These are phyloP conservation scores for Anguilla pacifica DNA, from an alignment of 2,797 vertebrate species.

Conservation along the genomic window DNA sequence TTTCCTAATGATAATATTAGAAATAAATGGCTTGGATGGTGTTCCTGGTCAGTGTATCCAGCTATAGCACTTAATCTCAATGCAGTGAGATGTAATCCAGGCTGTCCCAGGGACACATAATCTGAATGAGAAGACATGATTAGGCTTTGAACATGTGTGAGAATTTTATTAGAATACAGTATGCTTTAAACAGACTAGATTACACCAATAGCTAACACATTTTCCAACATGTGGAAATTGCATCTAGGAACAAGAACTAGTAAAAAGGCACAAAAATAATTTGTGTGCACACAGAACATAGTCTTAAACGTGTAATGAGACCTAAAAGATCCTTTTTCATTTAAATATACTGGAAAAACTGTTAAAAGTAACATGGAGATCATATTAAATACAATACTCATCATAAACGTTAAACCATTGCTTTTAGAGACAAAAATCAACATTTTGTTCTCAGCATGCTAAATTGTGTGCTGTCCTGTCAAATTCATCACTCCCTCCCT, in stretches of 20 bases:
- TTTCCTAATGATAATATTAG: background rate
- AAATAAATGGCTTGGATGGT: background rate
- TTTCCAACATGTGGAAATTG: background rate
- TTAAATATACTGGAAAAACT: background rate
- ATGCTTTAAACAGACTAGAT: background rate
- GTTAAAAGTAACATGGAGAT: background rate
- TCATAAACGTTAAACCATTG: background rate
- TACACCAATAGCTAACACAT: background rate
- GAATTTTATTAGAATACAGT: conserved; percentile 4
- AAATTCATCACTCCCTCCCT: background rate
- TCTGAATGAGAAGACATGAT: background rate
- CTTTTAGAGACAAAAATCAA: conserved; percentile 2
- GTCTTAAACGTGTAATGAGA: conserved; percentile 5
- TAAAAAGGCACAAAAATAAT: background rate
- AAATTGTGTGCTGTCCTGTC: background rate
- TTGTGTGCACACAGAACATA: background rate
- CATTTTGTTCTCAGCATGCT: background rate
- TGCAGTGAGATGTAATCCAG: background rate
- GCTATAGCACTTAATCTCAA: background rate
- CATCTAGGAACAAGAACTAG: background rate
- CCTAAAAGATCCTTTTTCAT: background rate
- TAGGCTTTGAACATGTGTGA: background rate
- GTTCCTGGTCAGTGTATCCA: background rate
- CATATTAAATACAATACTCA: background rate
- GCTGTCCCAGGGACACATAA: background rate